Base-by-base conservation (phyloP, 2,113 vertebrate species). In the Neogobius melanostomus region DNA sequence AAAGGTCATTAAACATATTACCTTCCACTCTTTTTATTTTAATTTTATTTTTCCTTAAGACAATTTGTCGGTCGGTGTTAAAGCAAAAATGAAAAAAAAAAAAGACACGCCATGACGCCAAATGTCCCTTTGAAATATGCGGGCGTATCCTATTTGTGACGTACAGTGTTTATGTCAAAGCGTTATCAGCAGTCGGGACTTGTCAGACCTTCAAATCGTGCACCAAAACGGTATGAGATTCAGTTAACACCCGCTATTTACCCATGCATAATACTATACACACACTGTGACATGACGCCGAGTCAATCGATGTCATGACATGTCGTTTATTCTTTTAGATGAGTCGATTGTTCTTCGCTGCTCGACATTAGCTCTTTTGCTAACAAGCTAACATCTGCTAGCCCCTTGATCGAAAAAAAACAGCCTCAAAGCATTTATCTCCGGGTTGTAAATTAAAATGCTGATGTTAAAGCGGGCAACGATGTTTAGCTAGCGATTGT, bases 131-230 rank as follows among this genome's bases (percentile, higher is more conserved):
- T 47, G 46, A 14, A 53, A 28, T 56, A 14, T 8, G 11, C 6
- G 72, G 84, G 86, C 83, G 85, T 85, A 81, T 71, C 56, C 17
- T 57, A 1, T 49, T 11, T 6, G 57, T 86, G 80, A 90, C 91
- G 90, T 66, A 5, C 28, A 11, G 66, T 14, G 89, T 93, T 93
- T 89, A 82, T 82, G 89, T 85, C 54, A 60, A 77, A 17, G 66
- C 71, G 0, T 56, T 56, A 56, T 21, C 56, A 78, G 46, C 79
- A 14, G 69, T 70, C 65, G 1, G 0, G 0, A 53, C 11, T 57
- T 69, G 77, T 51, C 75, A 81, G 74, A 77, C 57, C 71, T 68
- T 74, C 72, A 72, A 17, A 73, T 64, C 17, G 67, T 57, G 74
- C 36, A 81, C 64, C 50, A 43, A 7, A 80, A 84, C 72, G 90